phyloP scores from a whole-genome alignment of 2,797 vertebrate species.

The Ctenopoma kingsleyae region DNA sequence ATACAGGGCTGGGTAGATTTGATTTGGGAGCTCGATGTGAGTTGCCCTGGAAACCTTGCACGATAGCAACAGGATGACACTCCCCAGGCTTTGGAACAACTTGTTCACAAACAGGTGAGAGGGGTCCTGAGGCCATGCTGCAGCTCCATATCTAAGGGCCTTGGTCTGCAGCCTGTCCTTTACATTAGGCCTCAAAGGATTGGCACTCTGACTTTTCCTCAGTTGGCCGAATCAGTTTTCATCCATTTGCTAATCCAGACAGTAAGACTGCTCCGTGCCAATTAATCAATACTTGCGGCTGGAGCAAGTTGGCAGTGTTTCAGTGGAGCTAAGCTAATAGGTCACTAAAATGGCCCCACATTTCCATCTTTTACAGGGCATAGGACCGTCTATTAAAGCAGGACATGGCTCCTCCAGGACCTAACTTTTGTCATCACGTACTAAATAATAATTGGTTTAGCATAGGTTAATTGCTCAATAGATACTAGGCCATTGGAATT shows the following conservation, averaged over 20 bases:
- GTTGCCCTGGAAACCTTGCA: conserved; percentile 54
- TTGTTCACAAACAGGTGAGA: conserved; percentile 39
- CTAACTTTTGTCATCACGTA: conserved; percentile 81
- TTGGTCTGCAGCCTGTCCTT: conserved; percentile 14
- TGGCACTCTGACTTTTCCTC: conserved; percentile 5
- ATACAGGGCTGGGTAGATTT: neutral
- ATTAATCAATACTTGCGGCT: conserved; percentile 77
- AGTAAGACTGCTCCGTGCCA: conserved; percentile 55
- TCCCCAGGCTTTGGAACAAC: conserved; percentile 31
- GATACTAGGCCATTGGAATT: conserved; percentile 81
- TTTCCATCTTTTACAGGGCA: conserved; percentile 76
- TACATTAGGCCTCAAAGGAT: conserved; percentile 12
- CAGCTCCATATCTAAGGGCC: conserved; percentile 24
- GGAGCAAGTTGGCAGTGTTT: conserved; percentile 73
- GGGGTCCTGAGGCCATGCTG: conserved; percentile 23
- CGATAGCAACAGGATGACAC: conserved; percentile 27
- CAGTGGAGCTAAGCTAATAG: conserved; percentile 76
- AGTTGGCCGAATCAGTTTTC: conserved; percentile 12
- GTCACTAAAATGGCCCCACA: conserved; percentile 66
- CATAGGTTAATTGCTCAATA: conserved; percentile 88
- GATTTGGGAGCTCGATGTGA: conserved; percentile 28
- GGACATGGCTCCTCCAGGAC: conserved; percentile 80
- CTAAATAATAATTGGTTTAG: conserved; percentile 88
- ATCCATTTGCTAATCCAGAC: conserved; percentile 62
- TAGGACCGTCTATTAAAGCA: conserved; percentile 79